Evolutionary conservation across 1,140 invertebrate species (phyloP).

Genomic region (Lepidurus packardi): DNA sequence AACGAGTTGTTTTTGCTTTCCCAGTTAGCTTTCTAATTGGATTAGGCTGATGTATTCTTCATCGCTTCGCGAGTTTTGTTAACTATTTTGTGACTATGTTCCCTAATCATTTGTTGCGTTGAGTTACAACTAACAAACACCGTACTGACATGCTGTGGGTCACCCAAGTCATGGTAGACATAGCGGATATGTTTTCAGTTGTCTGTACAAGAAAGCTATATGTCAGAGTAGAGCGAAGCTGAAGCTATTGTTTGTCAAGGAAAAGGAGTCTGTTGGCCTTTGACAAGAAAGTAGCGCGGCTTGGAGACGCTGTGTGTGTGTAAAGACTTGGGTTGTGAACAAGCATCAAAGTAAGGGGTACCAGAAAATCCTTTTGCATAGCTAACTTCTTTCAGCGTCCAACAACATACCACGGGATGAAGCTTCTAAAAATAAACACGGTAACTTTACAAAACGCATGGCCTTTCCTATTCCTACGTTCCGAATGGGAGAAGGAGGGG

Average conservation of each 20-base stretch:
- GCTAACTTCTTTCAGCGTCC: slow-evolving; percentile 8
- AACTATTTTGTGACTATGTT: too few species aligned
- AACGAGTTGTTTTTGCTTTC: too few species aligned
- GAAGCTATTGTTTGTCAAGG: neutral
- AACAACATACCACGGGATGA: slow-evolving; percentile 15
- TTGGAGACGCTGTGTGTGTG: neutral
- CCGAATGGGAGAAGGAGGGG: neutral
- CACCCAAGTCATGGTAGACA: neutral
- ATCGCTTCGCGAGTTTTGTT: too few species aligned
- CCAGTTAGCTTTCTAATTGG: too few species aligned
- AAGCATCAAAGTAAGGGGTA: slow-evolving; percentile 17
- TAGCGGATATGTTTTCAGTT: slow-evolving; percentile 1
- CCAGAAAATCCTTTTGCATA: slow-evolving; percentile 16
- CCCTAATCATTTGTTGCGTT: too few species aligned
- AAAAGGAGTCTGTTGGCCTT: slow-evolving; percentile 9
- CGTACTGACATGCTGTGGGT: neutral
- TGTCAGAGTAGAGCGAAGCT: neutral
- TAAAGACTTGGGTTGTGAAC: slow-evolving; percentile 6
- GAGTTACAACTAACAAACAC: too few species aligned
- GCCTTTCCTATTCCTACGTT: neutral
- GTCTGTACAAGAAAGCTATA: neutral
- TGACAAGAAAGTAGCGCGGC: slow-evolving; percentile 9
- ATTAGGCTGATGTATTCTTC: too few species aligned
- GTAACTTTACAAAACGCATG: slow-evolving; percentile 16
- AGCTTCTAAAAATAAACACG: slow-evolving; percentile 19